These are phyloP conservation scores for Girardinichthys multiradiatus DNA, from an alignment of 2,113 vertebrate species.

Conservation along the genomic window DNA sequence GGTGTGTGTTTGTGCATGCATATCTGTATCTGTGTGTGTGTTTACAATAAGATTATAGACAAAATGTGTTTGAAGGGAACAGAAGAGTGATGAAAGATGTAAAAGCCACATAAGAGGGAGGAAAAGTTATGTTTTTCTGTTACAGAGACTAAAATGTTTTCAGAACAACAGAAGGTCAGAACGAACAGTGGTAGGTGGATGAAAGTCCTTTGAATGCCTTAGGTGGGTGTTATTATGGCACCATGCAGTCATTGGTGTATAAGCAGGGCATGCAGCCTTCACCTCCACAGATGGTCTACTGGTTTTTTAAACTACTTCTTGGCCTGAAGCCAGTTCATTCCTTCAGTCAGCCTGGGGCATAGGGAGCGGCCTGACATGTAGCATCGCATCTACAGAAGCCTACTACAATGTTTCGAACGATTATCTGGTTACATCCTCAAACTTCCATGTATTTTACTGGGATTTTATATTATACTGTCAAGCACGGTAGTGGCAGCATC, in stretches of 20 bases:
- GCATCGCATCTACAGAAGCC: not conserved
- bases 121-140: too few species aligned
- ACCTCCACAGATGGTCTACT: too few species aligned
- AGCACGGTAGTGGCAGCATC: not conserved
- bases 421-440: not conserved
- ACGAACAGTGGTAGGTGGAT: conserved; percentile 21
- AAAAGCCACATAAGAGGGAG: too few species aligned
- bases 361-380: conserved; percentile 45
- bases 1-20: not conserved
- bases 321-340: conserved; percentile 30
- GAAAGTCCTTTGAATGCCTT: conserved; percentile 39
- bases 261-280: conserved; percentile 17
- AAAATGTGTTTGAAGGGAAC: not conserved
- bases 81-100: conserved; percentile 12
- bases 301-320: conserved; percentile 37
- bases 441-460: not conserved
- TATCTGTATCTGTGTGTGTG: not conserved
- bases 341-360: conserved; percentile 19
- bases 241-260: conserved; percentile 1
- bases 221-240: conserved; percentile 57
- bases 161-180: conserved; percentile 32
- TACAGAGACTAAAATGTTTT: conserved; percentile 18
- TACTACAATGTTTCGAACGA: too few species aligned
- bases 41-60: too few species aligned
- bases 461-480: not conserved